Evolutionary conservation across 2,888 invertebrate genomes (phyloP).

Genomic region (Mellilla xanthometata): DNA sequence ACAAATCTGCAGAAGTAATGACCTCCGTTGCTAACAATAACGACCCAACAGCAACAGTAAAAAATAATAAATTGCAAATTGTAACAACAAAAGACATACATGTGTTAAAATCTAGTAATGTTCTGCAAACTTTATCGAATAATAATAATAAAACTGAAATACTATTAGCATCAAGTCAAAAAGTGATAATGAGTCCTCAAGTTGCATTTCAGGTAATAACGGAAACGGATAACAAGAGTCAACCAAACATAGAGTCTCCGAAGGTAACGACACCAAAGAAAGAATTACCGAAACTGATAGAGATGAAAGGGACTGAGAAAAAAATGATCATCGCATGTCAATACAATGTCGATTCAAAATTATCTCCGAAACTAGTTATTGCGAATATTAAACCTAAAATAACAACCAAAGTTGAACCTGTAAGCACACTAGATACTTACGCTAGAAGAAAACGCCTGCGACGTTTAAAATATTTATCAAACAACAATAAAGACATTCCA

Average conservation of each 20-base stretch:
- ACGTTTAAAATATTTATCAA: conserved; percentile 62
- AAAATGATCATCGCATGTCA: conserved; percentile 60
- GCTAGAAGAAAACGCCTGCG: conserved; percentile 76
- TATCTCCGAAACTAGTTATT: conserved; percentile 67
- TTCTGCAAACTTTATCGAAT: conserved; percentile 52
- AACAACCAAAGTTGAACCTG: conserved; percentile 51
- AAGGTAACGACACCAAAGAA: conserved; percentile 47
- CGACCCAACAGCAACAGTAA: conserved; percentile 31
- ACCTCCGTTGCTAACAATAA: conserved; percentile 15
- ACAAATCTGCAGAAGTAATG: conserved; percentile 38
- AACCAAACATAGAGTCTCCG: conserved; percentile 44
- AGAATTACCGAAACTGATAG: conserved; percentile 49
- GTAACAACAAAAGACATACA: conserved; percentile 55
- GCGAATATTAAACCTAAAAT: conserved; percentile 59
- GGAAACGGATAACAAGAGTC: conserved; percentile 54
- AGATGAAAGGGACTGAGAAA: conserved; percentile 58
- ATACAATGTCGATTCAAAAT: conserved; percentile 65
- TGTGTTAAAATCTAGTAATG: conserved; percentile 56
- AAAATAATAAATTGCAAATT: conserved; percentile 38
- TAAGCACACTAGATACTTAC: conserved; percentile 78
- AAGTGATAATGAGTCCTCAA: conserved; percentile 65
- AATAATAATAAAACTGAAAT: conserved; percentile 54
- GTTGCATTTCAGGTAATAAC: conserved; percentile 65
- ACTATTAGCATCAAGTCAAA: conserved; percentile 55
- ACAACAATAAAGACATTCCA: conserved; percentile 47